phyloP scores from a whole-genome alignment of 2,113 vertebrate genomes.

The Clarias macrocephalus region DNA sequence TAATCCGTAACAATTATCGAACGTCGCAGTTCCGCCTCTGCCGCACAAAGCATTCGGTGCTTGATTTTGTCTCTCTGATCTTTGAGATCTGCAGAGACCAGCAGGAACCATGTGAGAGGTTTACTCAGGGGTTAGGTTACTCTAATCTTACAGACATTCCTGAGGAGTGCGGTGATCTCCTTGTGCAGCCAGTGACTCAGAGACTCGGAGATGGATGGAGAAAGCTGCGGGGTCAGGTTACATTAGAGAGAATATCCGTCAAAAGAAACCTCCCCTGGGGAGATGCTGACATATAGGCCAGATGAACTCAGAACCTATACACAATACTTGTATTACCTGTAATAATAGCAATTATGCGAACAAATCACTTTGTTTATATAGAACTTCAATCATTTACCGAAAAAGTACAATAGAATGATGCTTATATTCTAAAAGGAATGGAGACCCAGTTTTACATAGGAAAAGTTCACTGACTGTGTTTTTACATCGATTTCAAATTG shows the following conservation, averaged over 20 bases:
- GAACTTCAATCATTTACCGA: not conserved
- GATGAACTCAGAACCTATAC: not conserved
- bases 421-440: not conserved
- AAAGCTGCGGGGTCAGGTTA: constrained; percentile 17
- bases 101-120: constrained; percentile 35
- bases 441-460: too few species aligned
- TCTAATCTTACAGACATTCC: constrained; percentile 32
- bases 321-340: not conserved
- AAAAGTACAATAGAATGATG: not conserved
- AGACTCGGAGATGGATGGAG: not conserved
- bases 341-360: not conserved
- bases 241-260: constrained; percentile 13
- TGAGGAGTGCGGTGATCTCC: constrained; percentile 20
- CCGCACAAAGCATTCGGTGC: not conserved
- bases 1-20: not conserved
- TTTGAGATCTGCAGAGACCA: constrained; percentile 27
- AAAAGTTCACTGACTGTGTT: not conserved
- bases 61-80: not conserved
- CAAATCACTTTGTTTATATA: not conserved
- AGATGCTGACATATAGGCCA: constrained; percentile 5
- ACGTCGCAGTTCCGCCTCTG: not conserved
- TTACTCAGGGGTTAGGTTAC: constrained; percentile 25
- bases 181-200: constrained; percentile 15
- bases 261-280: constrained; percentile 7
- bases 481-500: not conserved